A percentile compares a stretch with the other conserved stretches of the same genome.
phyloP scores from a whole-genome alignment of 2,113 vertebrate genomes.

The Dicerorhinus sumatrensis region DNA sequence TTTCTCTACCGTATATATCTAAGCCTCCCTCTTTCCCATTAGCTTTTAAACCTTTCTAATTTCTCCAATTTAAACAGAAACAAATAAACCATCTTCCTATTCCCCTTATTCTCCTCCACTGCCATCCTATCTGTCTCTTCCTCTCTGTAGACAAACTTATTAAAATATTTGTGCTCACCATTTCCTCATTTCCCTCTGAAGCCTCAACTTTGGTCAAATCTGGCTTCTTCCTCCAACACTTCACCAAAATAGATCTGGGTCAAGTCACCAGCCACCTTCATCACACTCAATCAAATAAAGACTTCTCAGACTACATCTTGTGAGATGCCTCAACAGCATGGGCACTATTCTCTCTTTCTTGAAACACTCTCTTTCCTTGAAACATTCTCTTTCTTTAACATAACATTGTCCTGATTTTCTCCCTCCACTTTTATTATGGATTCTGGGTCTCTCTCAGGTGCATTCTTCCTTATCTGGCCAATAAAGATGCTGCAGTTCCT shows the following conservation, averaged over 20 bases:
- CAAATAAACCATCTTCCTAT: not conserved
- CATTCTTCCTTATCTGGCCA: not conserved
- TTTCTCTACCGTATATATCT: not conserved
- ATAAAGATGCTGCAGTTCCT: not conserved
- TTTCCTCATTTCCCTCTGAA: not conserved
- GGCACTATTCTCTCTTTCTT: not conserved
- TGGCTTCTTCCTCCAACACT: not conserved
- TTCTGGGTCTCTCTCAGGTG: not conserved
- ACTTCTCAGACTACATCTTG: not conserved
- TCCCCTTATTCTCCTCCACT: not conserved
- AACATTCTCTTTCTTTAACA: not conserved
- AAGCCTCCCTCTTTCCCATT: not conserved
- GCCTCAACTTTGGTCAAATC: not conserved
- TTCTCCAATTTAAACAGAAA: conserved; percentile 4
- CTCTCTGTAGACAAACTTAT: not conserved
- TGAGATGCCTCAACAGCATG: not conserved
- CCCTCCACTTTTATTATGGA: not conserved
- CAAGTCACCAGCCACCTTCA: not conserved
- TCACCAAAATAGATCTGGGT: not conserved
- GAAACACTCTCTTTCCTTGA: not conserved
- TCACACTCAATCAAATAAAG: not conserved
- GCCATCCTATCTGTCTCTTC: not conserved
- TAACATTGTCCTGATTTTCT: not conserved
- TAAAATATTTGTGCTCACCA: not conserved
- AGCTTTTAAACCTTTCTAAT: not conserved